Conservation (phyloP, 2,797 vertebrate species). For the Spatula clypeata region DNA sequence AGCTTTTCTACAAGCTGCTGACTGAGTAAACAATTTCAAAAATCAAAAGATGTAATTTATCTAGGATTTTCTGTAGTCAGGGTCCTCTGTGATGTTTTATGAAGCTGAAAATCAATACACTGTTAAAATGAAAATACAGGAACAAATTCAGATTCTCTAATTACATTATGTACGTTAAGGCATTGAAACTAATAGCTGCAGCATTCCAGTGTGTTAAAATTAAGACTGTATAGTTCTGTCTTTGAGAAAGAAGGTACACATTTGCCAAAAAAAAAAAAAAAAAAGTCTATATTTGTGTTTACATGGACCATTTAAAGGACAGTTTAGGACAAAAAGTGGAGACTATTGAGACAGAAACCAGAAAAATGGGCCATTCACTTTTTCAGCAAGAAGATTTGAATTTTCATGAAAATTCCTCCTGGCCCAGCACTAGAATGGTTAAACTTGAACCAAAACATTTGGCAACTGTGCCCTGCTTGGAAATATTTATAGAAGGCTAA, state of each 20-base stretch:
- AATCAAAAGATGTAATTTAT: conserved; percentile 18
- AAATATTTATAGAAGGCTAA: conserved; percentile 48
- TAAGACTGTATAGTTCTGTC: background rate
- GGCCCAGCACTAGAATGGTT: background rate
- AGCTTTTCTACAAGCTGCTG: conserved; percentile 17
- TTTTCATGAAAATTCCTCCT: background rate
- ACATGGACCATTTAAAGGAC: background rate
- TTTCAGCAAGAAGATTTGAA: background rate
- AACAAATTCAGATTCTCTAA: background rate
- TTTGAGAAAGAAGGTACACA: background rate
- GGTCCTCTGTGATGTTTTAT: background rate
- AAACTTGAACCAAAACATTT: background rate
- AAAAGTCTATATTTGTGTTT: background rate
- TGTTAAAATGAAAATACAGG: background rate
- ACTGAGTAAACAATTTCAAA: conserved; percentile 26
- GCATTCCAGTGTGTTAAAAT: background rate
- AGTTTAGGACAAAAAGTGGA: background rate
- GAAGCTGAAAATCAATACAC: background rate
- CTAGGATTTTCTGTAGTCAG: background rate
- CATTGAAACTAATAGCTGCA: background rate
- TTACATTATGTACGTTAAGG: fast-evolving
- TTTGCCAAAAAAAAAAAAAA: background rate
- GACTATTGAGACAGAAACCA: background rate
- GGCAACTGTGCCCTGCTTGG: conserved; percentile 12
- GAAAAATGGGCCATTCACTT: background rate